Evolutionary conservation across 1,140 invertebrate species (phyloP), one percentile per base, ranked within the genome.

Genomic region (Drosophila rufa): DNA sequence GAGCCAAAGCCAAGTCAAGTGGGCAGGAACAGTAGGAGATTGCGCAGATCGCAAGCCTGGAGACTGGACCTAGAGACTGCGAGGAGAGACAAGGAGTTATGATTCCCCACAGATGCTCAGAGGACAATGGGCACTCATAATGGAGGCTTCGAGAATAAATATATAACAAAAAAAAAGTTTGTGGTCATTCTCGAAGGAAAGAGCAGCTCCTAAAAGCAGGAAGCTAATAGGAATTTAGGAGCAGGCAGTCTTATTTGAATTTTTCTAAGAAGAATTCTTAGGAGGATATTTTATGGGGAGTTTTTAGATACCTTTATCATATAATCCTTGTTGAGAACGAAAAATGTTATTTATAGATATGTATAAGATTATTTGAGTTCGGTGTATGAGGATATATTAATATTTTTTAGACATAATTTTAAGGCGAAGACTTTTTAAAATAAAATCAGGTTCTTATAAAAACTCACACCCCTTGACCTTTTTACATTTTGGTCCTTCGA

Each of bases 1-100:
- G 45, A 68, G 64, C 30, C 45, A 66, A n/a, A 33, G 56, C 33
- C 15, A 76, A 76, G 73, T 67, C 73, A 76, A 76, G 74, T 76
- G 74, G 73, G 62, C 74, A 77, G 68, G 45, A 74, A 74, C 70
- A 74, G 70, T 74, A 73, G 70, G 70, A 74, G 68, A 74, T 43
- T 64, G 67, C 67, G 67, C 22, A 68, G 61, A 43, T 56, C 36
- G 19, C 8, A 14, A 38, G 25, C 1, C 19, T 45, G 15, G 4
- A 27, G 59, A 45, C 61, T 15, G 33, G 33, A 15, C 27, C 19
- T 4, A 36, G 40, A 36, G 66, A 25, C 6, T 25, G 15, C n/a
- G 42, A 38, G 45, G 40, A 64, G 51, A 53, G 51, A 58, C 67
- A 59, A 50, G 7, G 46, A 71, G 53, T 73, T 73, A 71, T 73